These are phyloP conservation scores for Atta cephalotes DNA, from an alignment of 1,140 invertebrate species.

Conservation along the genomic window DNA sequence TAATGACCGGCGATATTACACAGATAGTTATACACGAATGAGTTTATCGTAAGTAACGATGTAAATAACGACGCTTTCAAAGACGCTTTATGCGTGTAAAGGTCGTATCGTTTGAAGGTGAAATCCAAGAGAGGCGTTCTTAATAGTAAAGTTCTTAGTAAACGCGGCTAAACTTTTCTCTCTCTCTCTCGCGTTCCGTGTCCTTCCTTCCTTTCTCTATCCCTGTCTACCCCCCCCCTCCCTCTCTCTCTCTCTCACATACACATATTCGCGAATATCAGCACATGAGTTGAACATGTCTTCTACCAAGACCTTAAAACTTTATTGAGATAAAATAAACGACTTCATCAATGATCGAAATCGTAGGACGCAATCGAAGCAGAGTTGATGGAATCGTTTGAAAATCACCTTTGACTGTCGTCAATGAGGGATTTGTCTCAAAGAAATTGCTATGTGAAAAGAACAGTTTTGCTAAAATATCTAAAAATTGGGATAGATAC, in stretches of 20 bases:
- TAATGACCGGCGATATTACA: conserved; percentile 50
- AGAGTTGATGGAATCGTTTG: conserved; percentile 31
- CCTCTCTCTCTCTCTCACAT: background rate
- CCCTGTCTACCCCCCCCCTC: background rate
- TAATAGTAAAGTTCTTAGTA: conserved; percentile 40
- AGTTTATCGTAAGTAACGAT: conserved; percentile 48
- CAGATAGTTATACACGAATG: conserved; percentile 45
- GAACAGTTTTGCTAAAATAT: no score
- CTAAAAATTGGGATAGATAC: no score
- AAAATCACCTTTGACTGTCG: conserved; percentile 17
- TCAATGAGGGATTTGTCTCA: conserved; percentile 18
- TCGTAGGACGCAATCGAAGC: background rate
- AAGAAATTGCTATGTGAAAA: background rate
- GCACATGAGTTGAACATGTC: conserved; percentile 23
- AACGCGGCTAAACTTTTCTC: conserved; percentile 44
- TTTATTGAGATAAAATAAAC: conserved; percentile 53
- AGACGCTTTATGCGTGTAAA: conserved; percentile 2
- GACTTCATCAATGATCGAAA: conserved; percentile 43
- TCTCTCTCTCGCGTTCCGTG: background rate
- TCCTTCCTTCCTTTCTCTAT: background rate
- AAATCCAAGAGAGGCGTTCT: conserved; percentile 28
- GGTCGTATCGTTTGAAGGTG: conserved; percentile 27
- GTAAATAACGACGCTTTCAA: conserved; percentile 29
- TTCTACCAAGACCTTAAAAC: conserved; percentile 53
- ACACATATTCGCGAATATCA: conserved; percentile 9